phyloP scores from a whole-genome alignment of 1,140 invertebrate species.

The Nephotettix cincticeps region DNA sequence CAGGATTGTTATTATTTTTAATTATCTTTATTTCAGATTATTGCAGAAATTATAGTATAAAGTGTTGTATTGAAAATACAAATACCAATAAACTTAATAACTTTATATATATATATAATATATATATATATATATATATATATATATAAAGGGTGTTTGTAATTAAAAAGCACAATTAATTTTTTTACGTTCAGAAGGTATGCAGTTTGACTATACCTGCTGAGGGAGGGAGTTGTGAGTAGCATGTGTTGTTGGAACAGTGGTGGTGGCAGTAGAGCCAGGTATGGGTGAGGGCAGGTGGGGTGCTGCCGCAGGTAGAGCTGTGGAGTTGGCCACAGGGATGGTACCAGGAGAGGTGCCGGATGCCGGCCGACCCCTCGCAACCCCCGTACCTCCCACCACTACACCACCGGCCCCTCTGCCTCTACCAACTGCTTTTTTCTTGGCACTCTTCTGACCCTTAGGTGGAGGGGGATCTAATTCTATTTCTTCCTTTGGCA shows the following conservation, averaged over 20 bases:
- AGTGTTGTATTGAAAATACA: no score
- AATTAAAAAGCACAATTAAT: no score
- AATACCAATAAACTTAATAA: no score
- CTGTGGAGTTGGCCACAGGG: slow-evolving; percentile 17
- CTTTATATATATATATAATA: no score
- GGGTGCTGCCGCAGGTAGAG: slow-evolving; percentile 49
- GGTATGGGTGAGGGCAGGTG: slow-evolving; percentile 49
- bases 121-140: no score
- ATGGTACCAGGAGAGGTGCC: slow-evolving; percentile 25
- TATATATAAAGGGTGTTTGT: no score
- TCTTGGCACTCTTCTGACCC: slow-evolving; percentile 62
- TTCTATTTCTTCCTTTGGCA: slow-evolving; percentile 89
- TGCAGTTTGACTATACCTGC: slow-evolving; percentile 50
- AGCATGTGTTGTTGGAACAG: slow-evolving; percentile 43
- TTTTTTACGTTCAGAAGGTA: background rate
- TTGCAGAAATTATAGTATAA: no score
- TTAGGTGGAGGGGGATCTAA: slow-evolving; percentile 71
- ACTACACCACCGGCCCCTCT: slow-evolving; percentile 44
- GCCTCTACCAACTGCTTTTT: slow-evolving; percentile 48
- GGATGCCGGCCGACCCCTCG: slow-evolving; percentile 43
- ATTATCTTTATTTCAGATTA: no score
- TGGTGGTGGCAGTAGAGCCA: slow-evolving; percentile 46
- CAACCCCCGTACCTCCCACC: slow-evolving; percentile 21
- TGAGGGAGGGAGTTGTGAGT: slow-evolving; percentile 54
- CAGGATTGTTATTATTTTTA: no score